Conservation (phyloP, 1,140 invertebrate genomes). For the Drosophila kepulauana region DNA sequence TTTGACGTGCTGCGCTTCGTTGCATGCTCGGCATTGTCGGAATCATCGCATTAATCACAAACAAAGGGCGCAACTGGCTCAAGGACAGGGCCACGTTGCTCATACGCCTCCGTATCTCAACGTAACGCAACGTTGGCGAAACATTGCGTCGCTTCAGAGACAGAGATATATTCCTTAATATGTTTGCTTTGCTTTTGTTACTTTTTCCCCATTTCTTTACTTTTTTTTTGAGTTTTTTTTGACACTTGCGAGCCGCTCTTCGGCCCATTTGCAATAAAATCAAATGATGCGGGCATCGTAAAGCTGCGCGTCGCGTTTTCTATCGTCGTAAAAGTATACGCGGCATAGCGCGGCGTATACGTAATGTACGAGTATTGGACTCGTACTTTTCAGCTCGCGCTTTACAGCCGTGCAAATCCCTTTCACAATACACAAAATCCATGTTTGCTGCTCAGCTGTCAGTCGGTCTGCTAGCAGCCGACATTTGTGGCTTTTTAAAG, state of each 20-base stretch:
- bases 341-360: slow-evolving; percentile 56
- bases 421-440: slow-evolving; percentile 44
- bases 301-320: slow-evolving; percentile 72
- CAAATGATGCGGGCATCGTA: slow-evolving; percentile 82
- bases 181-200: slow-evolving; percentile 28
- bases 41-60: slow-evolving; percentile 78
- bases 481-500: slow-evolving; percentile 79
- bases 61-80: slow-evolving; percentile 64
- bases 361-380: slow-evolving; percentile 53
- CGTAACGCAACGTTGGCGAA: slow-evolving; percentile 1
- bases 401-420: slow-evolving; percentile 66
- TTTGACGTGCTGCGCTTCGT: slow-evolving; percentile 65
- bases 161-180: slow-evolving; percentile 21
- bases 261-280: slow-evolving; percentile 71
- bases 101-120: slow-evolving; percentile 15
- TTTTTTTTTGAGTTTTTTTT: slow-evolving; percentile 21
- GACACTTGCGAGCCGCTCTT: slow-evolving; percentile 59
- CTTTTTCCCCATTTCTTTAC: background rate
- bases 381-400: slow-evolving; percentile 51
- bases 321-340: slow-evolving; percentile 75
- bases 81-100: slow-evolving; percentile 59
- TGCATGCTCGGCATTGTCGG: slow-evolving; percentile 60
- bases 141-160: slow-evolving; percentile 4
- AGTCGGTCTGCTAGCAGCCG: slow-evolving; percentile 34
- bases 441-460: slow-evolving; percentile 32